Base-by-base conservation (phyloP, 64 coral and sea anemone species). In the Montipora sp. region DNA sequence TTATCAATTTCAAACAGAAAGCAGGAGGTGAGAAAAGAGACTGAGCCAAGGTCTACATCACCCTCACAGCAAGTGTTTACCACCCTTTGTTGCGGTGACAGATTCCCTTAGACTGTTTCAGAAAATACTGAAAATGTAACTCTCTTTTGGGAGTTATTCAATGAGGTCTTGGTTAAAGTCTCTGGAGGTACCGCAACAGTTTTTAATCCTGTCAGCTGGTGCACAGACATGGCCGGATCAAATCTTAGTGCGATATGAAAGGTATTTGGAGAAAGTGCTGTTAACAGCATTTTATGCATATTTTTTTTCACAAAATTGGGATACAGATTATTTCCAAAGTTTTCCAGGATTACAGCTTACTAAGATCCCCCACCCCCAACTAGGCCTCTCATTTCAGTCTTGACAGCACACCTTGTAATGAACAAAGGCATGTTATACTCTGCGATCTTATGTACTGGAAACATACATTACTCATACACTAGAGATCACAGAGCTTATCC, bases 31-130 rank as follows among this genome's bases (percentile, higher is more conserved):
- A 36, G 27, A 36, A 36, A 36, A 36, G 27, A 36, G 27, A 36
- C 27, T 36, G 93, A 88, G 72, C 73, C 7, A 77, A 84, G 15
- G 79, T 80, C 15, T 84, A 77, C 15, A 53, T 83, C n/a, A 83
- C 93, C 21, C 93, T 90, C 45, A 94, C 93, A 20, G 94, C 94
- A 69, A 95, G 89, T 80, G 89, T 95, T 59, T 95, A 95, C 89
- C 94, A 91, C 51, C 89, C 83, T 24, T 60, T 95, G 67, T 57
- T 89, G 23, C 50, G 19, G 11, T 5, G 68, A 86, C 81, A 87
- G 24, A 86, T 95, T 73, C 93, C 93, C n/a, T 47, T 95, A 9
- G 75, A 58, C 80, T 16, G 87, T 65, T 53, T 20, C 44, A 59
- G 93, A 95, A 87, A 69, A 90, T 48, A 69, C 80, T 14, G 73